These are phyloP conservation scores for Pelosia muscerda DNA, from an alignment of 2,888 invertebrate species.

Conservation along the genomic window DNA sequence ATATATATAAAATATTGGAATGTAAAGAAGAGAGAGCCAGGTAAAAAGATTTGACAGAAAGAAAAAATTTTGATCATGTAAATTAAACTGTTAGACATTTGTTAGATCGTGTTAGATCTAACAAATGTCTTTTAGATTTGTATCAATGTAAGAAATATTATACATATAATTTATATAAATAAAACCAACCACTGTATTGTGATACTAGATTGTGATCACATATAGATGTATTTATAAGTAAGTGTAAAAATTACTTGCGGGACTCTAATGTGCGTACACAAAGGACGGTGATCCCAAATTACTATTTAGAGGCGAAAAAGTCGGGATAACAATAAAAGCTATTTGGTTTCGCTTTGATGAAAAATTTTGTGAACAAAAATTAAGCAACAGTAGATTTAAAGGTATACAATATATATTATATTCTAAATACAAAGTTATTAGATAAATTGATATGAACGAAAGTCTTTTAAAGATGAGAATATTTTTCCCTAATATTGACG, in stretches of 20 bases:
- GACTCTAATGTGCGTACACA: conserved; percentile 12
- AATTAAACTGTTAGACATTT: no score
- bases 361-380: background rate
- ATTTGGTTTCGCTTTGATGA: conserved; percentile 8
- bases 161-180: no score
- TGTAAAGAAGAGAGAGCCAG: no score
- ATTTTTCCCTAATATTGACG: background rate
- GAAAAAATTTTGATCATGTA: no score
- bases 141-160: no score
- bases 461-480: background rate
- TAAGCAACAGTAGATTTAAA: background rate
- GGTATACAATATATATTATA: background rate
- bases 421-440: conserved; percentile 1
- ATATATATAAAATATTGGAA: no score
- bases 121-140: no score
- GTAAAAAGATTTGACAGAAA: no score
- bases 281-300: conserved; percentile 1
- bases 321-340: conserved; percentile 10
- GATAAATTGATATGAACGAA: conserved; percentile 3
- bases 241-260: background rate
- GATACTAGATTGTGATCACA: background rate
- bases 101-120: no score
- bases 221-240: background rate
- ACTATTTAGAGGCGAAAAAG: conserved; percentile 8
- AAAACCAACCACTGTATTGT: background rate